A percentile compares a stretch with the other conserved stretches of the same genome.
Conservation (phyloP, 2,797 vertebrate genomes). For the Enteromius trimaculatus region DNA sequence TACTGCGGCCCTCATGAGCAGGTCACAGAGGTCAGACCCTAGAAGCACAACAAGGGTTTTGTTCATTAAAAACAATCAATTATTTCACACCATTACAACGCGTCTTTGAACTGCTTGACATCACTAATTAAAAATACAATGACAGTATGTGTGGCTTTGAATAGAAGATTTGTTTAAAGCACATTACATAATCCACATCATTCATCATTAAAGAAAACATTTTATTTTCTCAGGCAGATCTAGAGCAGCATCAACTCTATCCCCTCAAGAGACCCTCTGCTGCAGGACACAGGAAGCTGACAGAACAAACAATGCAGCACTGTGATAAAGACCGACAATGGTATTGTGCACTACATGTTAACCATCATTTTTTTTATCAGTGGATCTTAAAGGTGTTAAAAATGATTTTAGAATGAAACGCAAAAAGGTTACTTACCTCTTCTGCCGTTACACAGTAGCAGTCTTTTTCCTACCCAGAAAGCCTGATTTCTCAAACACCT, state of each 20-base stretch:
- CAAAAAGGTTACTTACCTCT: not conserved
- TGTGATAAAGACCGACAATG: not conserved
- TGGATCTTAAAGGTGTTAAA: not conserved
- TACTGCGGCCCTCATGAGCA: not conserved
- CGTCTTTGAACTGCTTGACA: not conserved
- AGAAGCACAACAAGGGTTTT: not conserved
- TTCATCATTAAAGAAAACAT: conserved; percentile 12
- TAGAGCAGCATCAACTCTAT: not conserved
- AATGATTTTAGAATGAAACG: not conserved
- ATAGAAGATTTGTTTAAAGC: not conserved
- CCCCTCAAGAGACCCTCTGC: not conserved
- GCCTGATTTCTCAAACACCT: not conserved
- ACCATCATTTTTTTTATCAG: not conserved
- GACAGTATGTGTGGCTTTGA: not conserved
- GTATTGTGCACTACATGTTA: not conserved
- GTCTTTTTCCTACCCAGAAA: no score
- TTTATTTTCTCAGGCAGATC: not conserved
- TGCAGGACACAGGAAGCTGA: conserved; percentile 3
- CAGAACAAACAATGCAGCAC: conserved; percentile 13
- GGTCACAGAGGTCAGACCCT: not conserved
- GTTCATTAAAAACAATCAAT: conserved; percentile 2
- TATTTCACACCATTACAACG: not conserved
- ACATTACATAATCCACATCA: not conserved
- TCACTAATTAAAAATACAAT: not conserved
- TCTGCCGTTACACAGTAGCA: not conserved